Conservation (phyloP, 2,888 invertebrate genomes). For the Hemistola chrysoprasaria region DNA sequence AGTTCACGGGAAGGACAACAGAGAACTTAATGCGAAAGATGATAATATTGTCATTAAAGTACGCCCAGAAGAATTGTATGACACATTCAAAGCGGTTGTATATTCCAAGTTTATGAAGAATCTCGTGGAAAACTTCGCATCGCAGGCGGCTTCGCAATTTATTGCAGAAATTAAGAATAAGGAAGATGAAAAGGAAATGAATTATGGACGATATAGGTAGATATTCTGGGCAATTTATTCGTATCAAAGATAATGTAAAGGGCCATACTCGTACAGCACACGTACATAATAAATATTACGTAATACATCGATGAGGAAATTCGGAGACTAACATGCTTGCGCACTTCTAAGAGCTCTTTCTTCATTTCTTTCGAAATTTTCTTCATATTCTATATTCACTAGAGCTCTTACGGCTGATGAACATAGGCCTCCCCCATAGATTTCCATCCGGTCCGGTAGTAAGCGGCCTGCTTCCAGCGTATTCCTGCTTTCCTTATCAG, state of each 20-base stretch:
- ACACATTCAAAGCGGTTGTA: slow-evolving; percentile 41
- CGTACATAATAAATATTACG: neutral
- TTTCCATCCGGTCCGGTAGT: too few relatives aligned
- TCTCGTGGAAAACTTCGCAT: slow-evolving; percentile 44
- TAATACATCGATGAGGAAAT: too few relatives aligned
- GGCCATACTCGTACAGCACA: neutral
- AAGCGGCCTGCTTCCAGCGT: too few relatives aligned
- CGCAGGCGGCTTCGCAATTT: slow-evolving; percentile 42
- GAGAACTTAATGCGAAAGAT: slow-evolving; percentile 4
- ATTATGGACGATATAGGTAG: slow-evolving; percentile 4
- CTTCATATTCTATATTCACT: too few relatives aligned
- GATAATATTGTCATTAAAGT: slow-evolving; percentile 36
- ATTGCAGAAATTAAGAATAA: slow-evolving; percentile 40
- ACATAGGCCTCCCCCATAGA: too few relatives aligned
- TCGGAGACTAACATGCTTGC: too few relatives aligned
- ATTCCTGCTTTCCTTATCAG: too few relatives aligned
- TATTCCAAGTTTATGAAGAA: slow-evolving; percentile 40
- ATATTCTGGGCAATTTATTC: neutral
- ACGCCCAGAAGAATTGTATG: slow-evolving; percentile 39
- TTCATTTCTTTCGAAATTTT: too few relatives aligned
- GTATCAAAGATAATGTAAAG: slow-evolving; percentile 2
- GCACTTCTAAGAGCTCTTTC: too few relatives aligned
- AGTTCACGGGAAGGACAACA: too few relatives aligned
- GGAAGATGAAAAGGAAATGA: slow-evolving; percentile 11
- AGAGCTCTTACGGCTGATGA: too few relatives aligned